Evolutionary conservation across 1,140 invertebrate species (phyloP).

Genomic region (Cryptotermes secundus): DNA sequence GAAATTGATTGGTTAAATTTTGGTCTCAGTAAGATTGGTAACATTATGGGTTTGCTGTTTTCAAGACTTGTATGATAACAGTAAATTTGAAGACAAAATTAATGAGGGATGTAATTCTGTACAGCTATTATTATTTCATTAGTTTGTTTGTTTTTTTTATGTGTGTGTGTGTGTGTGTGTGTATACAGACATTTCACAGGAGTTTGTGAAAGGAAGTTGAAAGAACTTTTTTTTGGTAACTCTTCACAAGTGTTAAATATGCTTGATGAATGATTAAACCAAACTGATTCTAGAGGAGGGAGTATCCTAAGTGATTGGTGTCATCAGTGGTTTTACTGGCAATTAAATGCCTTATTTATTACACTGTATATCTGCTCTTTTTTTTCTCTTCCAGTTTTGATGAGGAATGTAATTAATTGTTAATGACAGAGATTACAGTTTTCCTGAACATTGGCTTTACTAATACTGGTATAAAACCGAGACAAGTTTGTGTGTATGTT

Average conservation of each 20-base stretch:
- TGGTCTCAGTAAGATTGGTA: background rate
- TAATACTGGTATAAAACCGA: background rate
- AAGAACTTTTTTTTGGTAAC: background rate
- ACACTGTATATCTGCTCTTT: background rate
- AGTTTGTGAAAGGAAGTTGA: background rate
- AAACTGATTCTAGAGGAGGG: background rate
- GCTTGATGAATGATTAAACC: background rate
- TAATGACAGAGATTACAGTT: background rate
- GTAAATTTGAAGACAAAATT: conserved; percentile 5
- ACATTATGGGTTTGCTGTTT: background rate
- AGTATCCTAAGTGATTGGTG: conserved; percentile 1
- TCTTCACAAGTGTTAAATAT: background rate
- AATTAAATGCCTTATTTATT: conserved; percentile 16
- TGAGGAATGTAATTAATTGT: background rate
- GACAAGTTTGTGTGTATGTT: background rate
- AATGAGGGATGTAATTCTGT: background rate
- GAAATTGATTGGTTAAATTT: background rate
- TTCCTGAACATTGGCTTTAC: background rate
- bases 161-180: background rate
- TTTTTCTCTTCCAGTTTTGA: background rate
- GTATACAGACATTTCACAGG: conserved; percentile 11
- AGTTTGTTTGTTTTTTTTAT: background rate
- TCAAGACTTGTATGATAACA: background rate
- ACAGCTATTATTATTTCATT: background rate
- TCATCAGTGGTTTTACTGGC: background rate